These are phyloP conservation scores for Drosophila oshimai DNA, from an alignment of 1,140 invertebrate genomes.

Conservation along the genomic window DNA sequence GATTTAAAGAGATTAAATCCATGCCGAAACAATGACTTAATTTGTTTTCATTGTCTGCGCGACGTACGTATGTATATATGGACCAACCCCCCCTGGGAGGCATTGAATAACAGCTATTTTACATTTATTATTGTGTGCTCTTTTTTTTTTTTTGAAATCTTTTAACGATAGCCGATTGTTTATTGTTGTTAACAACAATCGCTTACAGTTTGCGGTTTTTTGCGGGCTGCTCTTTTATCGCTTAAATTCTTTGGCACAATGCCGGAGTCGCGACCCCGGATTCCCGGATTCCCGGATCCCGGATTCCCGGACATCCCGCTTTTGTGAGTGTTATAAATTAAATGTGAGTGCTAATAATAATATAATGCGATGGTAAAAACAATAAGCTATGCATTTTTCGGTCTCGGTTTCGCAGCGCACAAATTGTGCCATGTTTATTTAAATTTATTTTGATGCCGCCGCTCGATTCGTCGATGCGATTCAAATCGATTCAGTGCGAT, in stretches of 20 bases:
- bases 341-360: conserved; percentile 62
- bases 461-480: conserved; percentile 5
- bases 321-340: conserved; percentile 47
- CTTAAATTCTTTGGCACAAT: conserved; percentile 13
- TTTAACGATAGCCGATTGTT: conserved; percentile 32
- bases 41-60: conserved; percentile 27
- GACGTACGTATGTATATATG: not conserved
- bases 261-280: not conserved
- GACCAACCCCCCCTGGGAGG: no score
- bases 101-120: conserved; percentile 23
- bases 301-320: not conserved
- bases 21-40: conserved; percentile 25
- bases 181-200: conserved; percentile 62
- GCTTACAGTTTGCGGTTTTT: conserved; percentile 13
- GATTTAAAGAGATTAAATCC: conserved; percentile 32
- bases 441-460: conserved; percentile 43
- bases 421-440: conserved; percentile 44
- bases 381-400: conserved; percentile 46
- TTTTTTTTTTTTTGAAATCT: not conserved
- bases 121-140: conserved; percentile 11
- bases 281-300: not conserved
- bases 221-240: conserved; percentile 14
- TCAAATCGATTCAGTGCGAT: not conserved
- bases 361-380: conserved; percentile 66
- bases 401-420: conserved; percentile 10